Conservation (phyloP, 2,113 vertebrate species). For the Acrocephalus arundinaceus region DNA sequence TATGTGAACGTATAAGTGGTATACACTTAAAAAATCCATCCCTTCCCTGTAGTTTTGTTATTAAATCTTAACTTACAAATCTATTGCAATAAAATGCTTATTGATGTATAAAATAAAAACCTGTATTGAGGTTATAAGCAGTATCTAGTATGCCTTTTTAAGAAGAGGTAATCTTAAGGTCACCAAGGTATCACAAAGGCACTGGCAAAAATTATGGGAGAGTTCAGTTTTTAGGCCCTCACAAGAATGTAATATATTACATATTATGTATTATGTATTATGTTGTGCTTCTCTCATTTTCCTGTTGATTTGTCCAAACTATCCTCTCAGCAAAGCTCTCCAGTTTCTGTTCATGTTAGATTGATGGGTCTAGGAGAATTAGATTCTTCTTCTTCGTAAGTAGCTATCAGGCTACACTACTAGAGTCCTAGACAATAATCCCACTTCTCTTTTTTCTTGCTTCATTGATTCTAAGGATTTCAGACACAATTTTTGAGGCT, state of each 20-base stretch:
- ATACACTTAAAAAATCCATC: not conserved
- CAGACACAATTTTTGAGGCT: not conserved
- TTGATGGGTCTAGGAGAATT: not conserved
- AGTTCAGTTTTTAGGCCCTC: not conserved
- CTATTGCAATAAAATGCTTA: not conserved
- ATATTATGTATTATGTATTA: not conserved
- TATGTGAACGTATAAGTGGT: not conserved
- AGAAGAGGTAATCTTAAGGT: not conserved
- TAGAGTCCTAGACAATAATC: not conserved
- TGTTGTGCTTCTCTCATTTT: not conserved
- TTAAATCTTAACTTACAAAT: not conserved
- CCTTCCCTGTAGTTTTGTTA: not conserved
- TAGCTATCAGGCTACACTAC: not conserved
- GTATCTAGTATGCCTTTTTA: not conserved
- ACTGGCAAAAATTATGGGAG: not conserved
- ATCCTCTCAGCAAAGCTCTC: not conserved
- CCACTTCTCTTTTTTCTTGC: not conserved
- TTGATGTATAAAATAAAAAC: not conserved
- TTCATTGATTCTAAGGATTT: not conserved
- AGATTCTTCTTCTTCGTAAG: not conserved
- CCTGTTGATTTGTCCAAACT: not conserved
- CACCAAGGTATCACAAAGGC: not conserved
- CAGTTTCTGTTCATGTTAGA: not conserved
- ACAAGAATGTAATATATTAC: not conserved
- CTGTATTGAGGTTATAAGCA: not conserved